A percentile compares a stretch with the other conserved stretches of the same genome.
These are phyloP conservation scores for Argynnis bischoffii DNA, from an alignment of 2,888 invertebrate species.

Conservation along the genomic window DNA sequence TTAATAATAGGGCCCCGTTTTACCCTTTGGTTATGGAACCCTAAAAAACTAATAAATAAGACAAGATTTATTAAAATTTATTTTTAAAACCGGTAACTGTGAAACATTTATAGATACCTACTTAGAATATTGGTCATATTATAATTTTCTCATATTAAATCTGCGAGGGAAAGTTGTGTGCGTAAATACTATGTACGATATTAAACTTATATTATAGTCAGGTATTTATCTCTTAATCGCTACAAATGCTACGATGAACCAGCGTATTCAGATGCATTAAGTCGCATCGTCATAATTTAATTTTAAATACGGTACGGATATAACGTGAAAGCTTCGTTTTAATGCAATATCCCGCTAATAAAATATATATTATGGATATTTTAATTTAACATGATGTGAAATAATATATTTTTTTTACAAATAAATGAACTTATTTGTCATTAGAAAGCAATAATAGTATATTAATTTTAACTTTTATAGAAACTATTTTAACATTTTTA, in stretches of 20 bases:
- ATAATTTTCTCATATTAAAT: no score
- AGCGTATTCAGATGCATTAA: conserved; percentile 21
- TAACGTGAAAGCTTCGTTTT: conserved; percentile 22
- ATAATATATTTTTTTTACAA: background rate
- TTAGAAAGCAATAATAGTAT: no score
- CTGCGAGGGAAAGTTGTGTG: no score
- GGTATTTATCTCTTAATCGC: background rate
- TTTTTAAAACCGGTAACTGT: no score
- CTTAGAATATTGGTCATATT: no score
- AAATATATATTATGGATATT: background rate
- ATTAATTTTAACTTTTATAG: no score
- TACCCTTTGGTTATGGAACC: no score
- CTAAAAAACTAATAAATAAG: no score
- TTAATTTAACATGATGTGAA: background rate
- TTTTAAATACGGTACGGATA: conserved; percentile 26
- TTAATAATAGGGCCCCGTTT: no score
- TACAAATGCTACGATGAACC: conserved; percentile 6
- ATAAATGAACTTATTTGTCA: background rate
- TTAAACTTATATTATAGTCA: background rate
- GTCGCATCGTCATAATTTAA: conserved; percentile 33
- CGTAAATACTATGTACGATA: background rate
- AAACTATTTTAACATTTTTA: no score
- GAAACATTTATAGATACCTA: no score
- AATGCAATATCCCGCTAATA: conserved; percentile 14
- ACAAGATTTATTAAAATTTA: no score